These are phyloP conservation scores for Polypterus bichir DNA, from an alignment of 2,113 vertebrate species.

Conservation along the genomic window DNA sequence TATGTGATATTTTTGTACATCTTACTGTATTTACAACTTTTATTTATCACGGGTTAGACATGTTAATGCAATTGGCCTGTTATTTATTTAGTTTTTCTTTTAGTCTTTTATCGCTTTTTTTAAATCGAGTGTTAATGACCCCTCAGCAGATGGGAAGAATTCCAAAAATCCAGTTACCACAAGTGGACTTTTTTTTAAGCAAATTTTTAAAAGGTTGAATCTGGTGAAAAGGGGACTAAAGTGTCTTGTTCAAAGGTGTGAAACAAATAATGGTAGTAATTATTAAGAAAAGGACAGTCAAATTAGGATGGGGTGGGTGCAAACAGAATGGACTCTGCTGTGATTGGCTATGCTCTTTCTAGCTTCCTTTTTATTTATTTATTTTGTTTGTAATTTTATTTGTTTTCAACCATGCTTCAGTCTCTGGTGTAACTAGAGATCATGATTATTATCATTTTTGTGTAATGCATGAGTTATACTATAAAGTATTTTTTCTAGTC, in stretches of 20 bases:
- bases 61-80: conserved; percentile 67
- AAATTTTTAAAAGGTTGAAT: conserved; percentile 12
- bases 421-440: conserved; percentile 72
- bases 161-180: conserved; percentile 8
- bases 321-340: conserved; percentile 52
- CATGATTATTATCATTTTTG: conserved; percentile 56
- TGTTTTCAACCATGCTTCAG: conserved; percentile 50
- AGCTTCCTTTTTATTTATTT: conserved; percentile 55
- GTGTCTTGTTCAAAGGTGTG: conserved; percentile 33
- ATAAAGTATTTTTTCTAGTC: conserved; percentile 99
- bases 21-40: conserved; percentile 83
- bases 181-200: too few relatives aligned
- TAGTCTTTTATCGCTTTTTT: conserved; percentile 69
- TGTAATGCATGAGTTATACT: conserved; percentile 97
- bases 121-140: conserved; percentile 54
- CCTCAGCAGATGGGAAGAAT: conserved; percentile 29
- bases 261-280: conserved; percentile 13
- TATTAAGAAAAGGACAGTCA: conserved; percentile 48
- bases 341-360: conserved; percentile 57
- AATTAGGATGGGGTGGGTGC: conserved; percentile 44
- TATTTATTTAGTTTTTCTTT: conserved; percentile 80
- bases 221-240: conserved; percentile 44
- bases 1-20: conserved; percentile 93
- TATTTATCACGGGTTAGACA: conserved; percentile 77
- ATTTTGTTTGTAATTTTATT: conserved; percentile 49